These are phyloP conservation scores for Phrynocephalus guinanensis DNA, from an alignment of 2,797 vertebrate genomes.

Conservation along the genomic window DNA sequence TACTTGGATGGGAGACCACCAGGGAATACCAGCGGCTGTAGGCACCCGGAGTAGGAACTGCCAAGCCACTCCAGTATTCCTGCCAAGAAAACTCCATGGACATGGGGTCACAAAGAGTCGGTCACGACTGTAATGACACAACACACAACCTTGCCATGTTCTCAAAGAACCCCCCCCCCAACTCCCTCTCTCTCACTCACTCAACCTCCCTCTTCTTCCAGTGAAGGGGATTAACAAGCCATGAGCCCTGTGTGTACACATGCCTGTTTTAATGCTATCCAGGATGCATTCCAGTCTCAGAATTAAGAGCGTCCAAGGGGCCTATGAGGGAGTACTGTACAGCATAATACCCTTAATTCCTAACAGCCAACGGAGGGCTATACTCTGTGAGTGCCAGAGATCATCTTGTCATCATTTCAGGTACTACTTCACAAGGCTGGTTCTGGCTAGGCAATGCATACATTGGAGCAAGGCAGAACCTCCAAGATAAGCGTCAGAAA, in stretches of 20 bases:
- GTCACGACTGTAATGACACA: too few species aligned
- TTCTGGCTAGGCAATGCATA: conserved; percentile 9
- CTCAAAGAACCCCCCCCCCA: too few species aligned
- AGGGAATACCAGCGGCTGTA: too few species aligned
- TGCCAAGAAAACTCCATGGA: too few species aligned
- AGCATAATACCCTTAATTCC: background rate
- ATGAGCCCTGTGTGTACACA: background rate
- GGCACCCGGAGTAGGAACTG: too few species aligned
- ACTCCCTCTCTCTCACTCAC: too few species aligned
- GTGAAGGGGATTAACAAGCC: background rate
- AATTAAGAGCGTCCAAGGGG: background rate
- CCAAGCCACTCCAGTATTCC: too few species aligned
- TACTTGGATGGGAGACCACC: too few species aligned
- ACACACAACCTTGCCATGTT: too few species aligned
- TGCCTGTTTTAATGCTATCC: background rate
- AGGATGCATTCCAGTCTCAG: background rate
- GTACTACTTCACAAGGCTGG: conserved; percentile 15
- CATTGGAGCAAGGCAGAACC: background rate
- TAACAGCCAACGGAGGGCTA: accelerated
- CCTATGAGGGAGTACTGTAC: background rate
- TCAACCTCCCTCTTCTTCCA: too few species aligned
- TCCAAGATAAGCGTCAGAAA: conserved; percentile 21
- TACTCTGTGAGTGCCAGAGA: background rate
- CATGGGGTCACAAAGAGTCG: too few species aligned
- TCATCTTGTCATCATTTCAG: background rate